Conservation (phyloP, 2,797 vertebrate species). For the Oryzias dopingdopingensis region DNA sequence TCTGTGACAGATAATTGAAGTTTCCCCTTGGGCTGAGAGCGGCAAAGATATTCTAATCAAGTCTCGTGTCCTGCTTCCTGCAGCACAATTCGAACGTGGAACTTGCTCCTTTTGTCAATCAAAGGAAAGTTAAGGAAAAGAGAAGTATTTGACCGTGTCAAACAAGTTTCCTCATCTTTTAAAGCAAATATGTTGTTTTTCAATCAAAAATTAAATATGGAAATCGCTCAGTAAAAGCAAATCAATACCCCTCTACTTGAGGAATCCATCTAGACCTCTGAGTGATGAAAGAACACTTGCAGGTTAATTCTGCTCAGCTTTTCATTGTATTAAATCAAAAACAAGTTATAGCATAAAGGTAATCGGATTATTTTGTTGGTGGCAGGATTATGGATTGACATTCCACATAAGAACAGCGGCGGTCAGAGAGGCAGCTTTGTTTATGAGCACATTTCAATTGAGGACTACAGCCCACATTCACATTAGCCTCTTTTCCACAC, state of each 20-base stretch:
- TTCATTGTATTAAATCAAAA: slow-evolving; percentile 66
- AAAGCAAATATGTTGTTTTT: slow-evolving; percentile 46
- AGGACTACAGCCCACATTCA: slow-evolving; percentile 49
- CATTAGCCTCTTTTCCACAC: slow-evolving; percentile 58
- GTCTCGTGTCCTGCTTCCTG: slow-evolving; percentile 68
- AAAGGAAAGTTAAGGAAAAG: slow-evolving; percentile 70
- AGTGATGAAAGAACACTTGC: slow-evolving; percentile 48
- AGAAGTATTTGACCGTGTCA: slow-evolving; percentile 70
- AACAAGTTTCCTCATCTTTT: slow-evolving; percentile 56
- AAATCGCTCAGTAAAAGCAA: slow-evolving; percentile 25
- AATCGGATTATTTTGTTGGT: slow-evolving; percentile 66
- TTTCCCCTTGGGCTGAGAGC: slow-evolving; percentile 67
- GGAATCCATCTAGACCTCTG: slow-evolving; percentile 29
- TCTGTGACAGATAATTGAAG: slow-evolving; percentile 76
- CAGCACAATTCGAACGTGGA: slow-evolving; percentile 44
- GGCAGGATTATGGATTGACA: slow-evolving; percentile 61
- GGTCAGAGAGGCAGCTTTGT: slow-evolving; percentile 64
- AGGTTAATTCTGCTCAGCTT: slow-evolving; percentile 56
- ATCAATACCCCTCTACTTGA: slow-evolving; percentile 50
- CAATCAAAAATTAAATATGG: slow-evolving; percentile 30
- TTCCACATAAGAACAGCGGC: slow-evolving; percentile 34
- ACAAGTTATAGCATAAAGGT: slow-evolving; percentile 51
- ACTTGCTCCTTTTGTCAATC: slow-evolving; percentile 71
- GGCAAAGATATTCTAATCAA: slow-evolving; percentile 81
- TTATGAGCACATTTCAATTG: slow-evolving; percentile 37